Evolutionary conservation across 92 coral and sea anemone species (phyloP).

Genomic region (Heteractis magnifica): DNA sequence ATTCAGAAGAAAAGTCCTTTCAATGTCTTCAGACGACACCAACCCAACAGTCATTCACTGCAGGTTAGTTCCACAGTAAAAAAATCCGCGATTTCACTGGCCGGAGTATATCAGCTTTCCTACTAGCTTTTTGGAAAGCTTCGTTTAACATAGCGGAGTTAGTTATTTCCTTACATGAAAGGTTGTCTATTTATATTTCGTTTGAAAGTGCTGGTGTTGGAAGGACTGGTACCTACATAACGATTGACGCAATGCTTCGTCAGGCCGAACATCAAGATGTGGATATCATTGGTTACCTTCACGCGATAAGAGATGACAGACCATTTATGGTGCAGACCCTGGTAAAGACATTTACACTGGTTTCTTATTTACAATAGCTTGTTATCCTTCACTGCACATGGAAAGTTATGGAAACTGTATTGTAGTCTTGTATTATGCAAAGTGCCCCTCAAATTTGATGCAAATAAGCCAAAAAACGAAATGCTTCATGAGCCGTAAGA

Average conservation of each 20-base stretch:
- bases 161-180: background rate
- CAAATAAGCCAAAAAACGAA: no score
- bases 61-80: conserved; percentile 29
- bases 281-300: conserved; percentile 41
- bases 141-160: background rate
- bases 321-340: conserved; percentile 53
- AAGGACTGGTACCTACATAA: conserved; percentile 39
- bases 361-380: background rate
- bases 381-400: background rate
- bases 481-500: no score
- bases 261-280: conserved; percentile 26
- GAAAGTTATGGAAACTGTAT: background rate
- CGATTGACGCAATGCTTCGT: conserved; percentile 43
- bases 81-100: no score
- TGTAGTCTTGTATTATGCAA: no score
- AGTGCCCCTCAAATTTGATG: no score
- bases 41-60: conserved; percentile 46
- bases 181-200: background rate
- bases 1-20: conserved; percentile 35
- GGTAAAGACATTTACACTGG: background rate
- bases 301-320: conserved; percentile 46
- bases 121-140: no score
- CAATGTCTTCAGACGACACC: conserved; percentile 20
- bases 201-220: conserved; percentile 22
- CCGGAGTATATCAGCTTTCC: no score